Evolutionary conservation across 1,140 invertebrate species (phyloP), one percentile per base, ranked within the genome.

Genomic region (Galendromus occidentalis): DNA sequence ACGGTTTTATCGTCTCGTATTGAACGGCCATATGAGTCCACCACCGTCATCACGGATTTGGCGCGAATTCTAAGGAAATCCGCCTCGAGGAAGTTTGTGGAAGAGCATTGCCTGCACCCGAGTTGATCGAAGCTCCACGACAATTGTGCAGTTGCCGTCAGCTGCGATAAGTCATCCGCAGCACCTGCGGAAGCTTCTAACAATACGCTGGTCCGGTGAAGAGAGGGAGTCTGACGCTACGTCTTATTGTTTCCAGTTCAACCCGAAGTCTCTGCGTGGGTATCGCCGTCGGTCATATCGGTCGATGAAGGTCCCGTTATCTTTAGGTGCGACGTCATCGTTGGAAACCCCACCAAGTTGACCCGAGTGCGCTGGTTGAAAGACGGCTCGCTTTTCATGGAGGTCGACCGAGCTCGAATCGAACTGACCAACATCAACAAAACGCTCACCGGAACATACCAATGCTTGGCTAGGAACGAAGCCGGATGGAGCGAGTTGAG

Each of bases 281-380:
- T 72, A 1, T 68, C 69, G 1, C 66, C 68, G 14, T 42, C 65
- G 12, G 42, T 69, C 9, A 66, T 71, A 5, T 67, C 67, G 12
- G 70, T 65, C 2, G 59, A 59, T 6, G 44, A 67, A 7, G 66
- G 67, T 17, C 55, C 67, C 0, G 65, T 71, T 1, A 66, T 42
- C 7, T 65, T 72, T 5, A 66, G 65, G 17, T 72, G 71, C 47
- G 44, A 67, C 25, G 68, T 69, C 5, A 20, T 68, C 1, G 65
- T 70, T 12, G 71, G 71, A 9, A 71, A 72, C 51, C 71, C 71
- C 9, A 9, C 39, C 2, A 66, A 69, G 29, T 68, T 72, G 42
- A 66, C 64, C 5, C 33, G 18, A 1, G 71, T 72, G 1, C 64
- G 68, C n/a, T 72, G 71, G 71, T 71, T 66, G 44, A 42, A 64